Evolutionary conservation across 2,888 invertebrate species (phyloP).

Genomic region (Xestia ashworthii): DNA sequence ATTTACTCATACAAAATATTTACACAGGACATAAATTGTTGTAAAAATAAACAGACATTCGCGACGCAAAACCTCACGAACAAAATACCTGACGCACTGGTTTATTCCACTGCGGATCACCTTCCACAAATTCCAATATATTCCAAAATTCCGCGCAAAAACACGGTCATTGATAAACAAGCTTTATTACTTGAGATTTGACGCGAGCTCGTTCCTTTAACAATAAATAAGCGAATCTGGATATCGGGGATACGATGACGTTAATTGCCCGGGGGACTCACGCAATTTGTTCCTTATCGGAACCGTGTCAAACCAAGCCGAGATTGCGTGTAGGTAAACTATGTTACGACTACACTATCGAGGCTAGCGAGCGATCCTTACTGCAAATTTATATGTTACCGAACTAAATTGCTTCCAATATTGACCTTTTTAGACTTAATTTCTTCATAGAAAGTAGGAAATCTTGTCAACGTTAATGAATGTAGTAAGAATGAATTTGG

Average conservation of each 20-base stretch:
- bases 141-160: conserved; percentile 54
- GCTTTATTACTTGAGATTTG: conserved; percentile 70
- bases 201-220: conserved; percentile 67
- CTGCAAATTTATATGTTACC: conserved; percentile 55
- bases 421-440: conserved; percentile 50
- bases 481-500: conserved; percentile 10
- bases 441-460: conserved; percentile 37
- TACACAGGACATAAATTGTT: conserved; percentile 3
- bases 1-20: neutral
- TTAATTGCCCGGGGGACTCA: conserved; percentile 72
- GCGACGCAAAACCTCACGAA: neutral
- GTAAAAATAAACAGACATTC: conserved; percentile 1
- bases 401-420: conserved; percentile 43
- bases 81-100: neutral
- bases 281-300: conserved; percentile 74
- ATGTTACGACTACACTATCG: conserved; percentile 54
- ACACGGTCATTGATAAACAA: conserved; percentile 72
- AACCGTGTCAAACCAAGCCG: conserved; percentile 74
- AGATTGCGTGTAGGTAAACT: conserved; percentile 71
- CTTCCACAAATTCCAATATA: conserved; percentile 47
- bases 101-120: conserved; percentile 26
- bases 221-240: conserved; percentile 79
- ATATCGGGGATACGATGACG: conserved; percentile 77
- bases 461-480: conserved; percentile 14
- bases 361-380: conserved; percentile 40